These are phyloP conservation scores for Lycaon pictus DNA, from an alignment of 2,113 vertebrate genomes.

Conservation along the genomic window DNA sequence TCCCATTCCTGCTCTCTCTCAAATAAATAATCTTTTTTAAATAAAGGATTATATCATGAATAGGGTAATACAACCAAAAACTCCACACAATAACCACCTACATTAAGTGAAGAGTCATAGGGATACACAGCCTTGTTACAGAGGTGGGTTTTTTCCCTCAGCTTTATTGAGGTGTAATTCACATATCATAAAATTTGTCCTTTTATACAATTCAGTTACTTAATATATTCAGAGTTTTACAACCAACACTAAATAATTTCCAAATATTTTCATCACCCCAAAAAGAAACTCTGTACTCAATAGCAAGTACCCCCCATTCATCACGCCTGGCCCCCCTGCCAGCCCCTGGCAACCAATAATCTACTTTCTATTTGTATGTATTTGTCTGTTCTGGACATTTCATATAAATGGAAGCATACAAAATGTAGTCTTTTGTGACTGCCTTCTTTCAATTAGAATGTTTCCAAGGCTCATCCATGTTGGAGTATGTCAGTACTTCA, in stretches of 20 bases:
- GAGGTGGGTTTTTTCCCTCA: neutral
- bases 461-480: neutral
- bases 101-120: neutral
- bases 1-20: too few relatives aligned
- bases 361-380: neutral
- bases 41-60: neutral
- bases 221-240: neutral
- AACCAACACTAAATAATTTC: neutral
- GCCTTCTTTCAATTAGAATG: neutral
- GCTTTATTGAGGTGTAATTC: conserved; percentile 51
- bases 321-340: neutral
- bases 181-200: neutral
- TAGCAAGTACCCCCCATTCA: neutral
- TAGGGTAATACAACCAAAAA: neutral
- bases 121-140: neutral
- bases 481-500: too few relatives aligned
- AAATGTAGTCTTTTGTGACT: neutral
- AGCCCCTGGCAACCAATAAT: neutral
- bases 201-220: neutral
- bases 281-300: neutral
- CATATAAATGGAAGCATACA: neutral
- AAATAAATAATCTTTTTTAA: too few relatives aligned
- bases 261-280: neutral
- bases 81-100: neutral
- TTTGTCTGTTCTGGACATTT: neutral